Evolutionary conservation across 2,888 invertebrate species (phyloP).

Genomic region (Cancer borealis): DNA sequence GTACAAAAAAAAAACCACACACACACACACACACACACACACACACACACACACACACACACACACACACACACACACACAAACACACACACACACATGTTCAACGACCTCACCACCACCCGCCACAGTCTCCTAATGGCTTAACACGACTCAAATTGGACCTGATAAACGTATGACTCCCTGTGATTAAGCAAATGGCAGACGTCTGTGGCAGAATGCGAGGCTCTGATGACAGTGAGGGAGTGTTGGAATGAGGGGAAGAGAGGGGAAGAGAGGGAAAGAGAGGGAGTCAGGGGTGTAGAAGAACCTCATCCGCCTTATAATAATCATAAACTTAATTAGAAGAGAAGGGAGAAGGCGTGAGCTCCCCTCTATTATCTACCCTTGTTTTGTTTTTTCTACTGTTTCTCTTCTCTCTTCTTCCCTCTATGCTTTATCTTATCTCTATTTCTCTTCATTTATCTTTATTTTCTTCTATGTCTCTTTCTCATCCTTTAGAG

Average conservation of each 20-base stretch:
- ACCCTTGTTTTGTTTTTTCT: too few species aligned
- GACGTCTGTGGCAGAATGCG: background rate
- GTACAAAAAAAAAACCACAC: background rate
- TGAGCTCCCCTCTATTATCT: background rate
- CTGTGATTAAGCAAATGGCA: background rate
- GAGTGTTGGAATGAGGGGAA: background rate
- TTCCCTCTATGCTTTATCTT: background rate
- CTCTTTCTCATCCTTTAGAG: background rate
- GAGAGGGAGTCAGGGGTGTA: background rate
- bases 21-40: background rate
- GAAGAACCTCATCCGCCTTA: background rate
- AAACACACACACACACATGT: background rate
- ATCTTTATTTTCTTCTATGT: background rate
- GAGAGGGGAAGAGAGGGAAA: background rate
- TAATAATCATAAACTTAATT: background rate
- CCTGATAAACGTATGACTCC: slow-evolving; percentile 9
- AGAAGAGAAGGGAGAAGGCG: background rate
- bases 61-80: slow-evolving; percentile 10
- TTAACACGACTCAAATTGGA: background rate
- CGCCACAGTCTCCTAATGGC: background rate
- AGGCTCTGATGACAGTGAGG: background rate
- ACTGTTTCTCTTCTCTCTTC: background rate
- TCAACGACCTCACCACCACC: slow-evolving; percentile 3
- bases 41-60: background rate
- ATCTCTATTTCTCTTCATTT: background rate